Conservation (phyloP, 2,888 invertebrate genomes). For the Sinelater perroti region DNA sequence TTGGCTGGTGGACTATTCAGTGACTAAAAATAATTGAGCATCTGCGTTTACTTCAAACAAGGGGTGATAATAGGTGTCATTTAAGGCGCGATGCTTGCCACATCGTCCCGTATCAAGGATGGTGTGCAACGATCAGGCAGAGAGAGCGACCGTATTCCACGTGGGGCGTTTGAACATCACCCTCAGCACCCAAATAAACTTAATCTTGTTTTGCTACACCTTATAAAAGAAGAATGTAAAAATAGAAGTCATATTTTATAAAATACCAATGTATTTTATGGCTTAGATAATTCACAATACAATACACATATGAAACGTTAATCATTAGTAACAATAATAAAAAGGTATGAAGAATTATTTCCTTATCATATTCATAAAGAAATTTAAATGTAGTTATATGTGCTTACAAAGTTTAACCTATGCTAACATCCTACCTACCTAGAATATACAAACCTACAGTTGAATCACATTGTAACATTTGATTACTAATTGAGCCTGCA, state of each 20-base stretch:
- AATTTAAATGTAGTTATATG: slow-evolving; percentile 8
- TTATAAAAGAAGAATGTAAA: no score
- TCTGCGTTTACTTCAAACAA: no score
- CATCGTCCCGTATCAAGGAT: no score
- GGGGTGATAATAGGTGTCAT: no score
- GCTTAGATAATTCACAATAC: slow-evolving; percentile 13
- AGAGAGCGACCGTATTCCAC: no score
- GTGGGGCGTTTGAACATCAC: no score
- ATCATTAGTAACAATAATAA: slow-evolving; percentile 13
- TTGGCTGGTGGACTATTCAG: no score
- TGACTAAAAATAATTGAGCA: no score
- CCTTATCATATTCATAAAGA: slow-evolving; percentile 6
- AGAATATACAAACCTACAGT: slow-evolving; percentile 26
- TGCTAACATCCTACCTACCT: slow-evolving; percentile 8
- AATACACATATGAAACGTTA: slow-evolving; percentile 17
- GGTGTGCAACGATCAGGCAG: no score
- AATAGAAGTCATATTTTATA: background rate
- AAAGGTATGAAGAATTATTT: slow-evolving; percentile 11
- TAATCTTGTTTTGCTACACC: no score
- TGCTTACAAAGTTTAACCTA: slow-evolving; percentile 3
- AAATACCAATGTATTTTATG: slow-evolving; percentile 9
- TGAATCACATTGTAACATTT: slow-evolving; percentile 26
- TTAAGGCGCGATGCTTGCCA: no score
- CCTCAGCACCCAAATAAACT: no score
- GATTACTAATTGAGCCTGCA: slow-evolving; percentile 11